Conservation (phyloP, 1,140 invertebrate genomes). For the Pseudobourletiella spinata region DNA sequence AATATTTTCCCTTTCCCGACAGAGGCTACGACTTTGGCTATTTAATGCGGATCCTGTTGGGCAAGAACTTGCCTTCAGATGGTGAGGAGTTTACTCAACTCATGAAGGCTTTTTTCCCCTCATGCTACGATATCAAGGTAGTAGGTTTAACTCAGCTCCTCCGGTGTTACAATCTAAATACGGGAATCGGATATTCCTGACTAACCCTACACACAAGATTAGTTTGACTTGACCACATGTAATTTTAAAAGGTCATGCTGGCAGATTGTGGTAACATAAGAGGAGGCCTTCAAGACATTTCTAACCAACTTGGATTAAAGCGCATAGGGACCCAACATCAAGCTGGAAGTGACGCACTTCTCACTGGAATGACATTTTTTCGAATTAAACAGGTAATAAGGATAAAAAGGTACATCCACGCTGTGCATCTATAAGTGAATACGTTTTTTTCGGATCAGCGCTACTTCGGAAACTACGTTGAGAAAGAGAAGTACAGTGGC, state of each 20-base stretch:
- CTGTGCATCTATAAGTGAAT: not conserved
- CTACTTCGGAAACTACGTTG: not conserved
- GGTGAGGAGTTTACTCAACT: not conserved
- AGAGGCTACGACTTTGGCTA: slow-evolving; percentile 95
- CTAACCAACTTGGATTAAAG: slow-evolving; percentile 76
- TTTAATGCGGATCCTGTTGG: slow-evolving; percentile 78
- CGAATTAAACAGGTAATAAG: slow-evolving; percentile 47
- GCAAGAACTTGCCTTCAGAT: not conserved
- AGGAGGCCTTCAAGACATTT: slow-evolving; percentile 91
- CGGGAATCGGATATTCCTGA: no score
- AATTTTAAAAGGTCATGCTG: slow-evolving; percentile 70
- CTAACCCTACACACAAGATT: no score
- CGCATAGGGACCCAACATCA: slow-evolving; percentile 94
- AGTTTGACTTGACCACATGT: no score
- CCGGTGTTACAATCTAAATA: no score
- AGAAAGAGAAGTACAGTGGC: not conserved
- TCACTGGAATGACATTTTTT: slow-evolving; percentile 97
- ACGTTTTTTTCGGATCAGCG: not conserved
- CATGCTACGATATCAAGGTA: slow-evolving; percentile 46
- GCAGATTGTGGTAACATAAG: slow-evolving; percentile 88
- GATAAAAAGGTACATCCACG: not conserved
- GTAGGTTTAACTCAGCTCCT: no score
- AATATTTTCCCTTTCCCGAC: no score
- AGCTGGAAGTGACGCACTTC: slow-evolving; percentile 90
- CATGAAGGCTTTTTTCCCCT: not conserved